Evolutionary conservation across 2,113 vertebrate genomes (phyloP).

Genomic region (Glareola pratincola): DNA sequence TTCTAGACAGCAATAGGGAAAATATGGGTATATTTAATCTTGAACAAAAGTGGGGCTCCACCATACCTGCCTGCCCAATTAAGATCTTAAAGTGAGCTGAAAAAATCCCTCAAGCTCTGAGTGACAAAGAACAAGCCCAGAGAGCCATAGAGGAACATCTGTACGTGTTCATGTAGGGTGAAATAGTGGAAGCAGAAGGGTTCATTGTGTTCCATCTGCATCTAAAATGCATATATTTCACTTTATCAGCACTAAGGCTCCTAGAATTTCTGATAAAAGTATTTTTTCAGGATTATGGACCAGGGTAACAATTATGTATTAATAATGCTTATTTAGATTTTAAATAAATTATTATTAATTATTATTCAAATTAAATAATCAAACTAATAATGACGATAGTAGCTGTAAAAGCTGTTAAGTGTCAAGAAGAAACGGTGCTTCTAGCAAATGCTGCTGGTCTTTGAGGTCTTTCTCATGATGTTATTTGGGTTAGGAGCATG

Average conservation of each 20-base stretch:
- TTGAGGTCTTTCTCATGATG: not conserved
- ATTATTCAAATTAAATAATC: not conserved
- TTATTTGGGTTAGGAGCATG: not conserved
- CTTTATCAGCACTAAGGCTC: not conserved
- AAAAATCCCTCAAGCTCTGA: not conserved
- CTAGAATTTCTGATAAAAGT: not conserved
- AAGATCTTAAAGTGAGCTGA: not conserved
- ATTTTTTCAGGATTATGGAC: not conserved
- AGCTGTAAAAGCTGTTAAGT: not conserved
- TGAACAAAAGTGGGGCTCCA: not conserved
- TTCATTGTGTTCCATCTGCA: not conserved
- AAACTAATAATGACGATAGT: not conserved
- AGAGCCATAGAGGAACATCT: not conserved
- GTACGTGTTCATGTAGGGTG: not conserved
- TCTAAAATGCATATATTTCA: not conserved
- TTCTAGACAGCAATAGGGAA: not conserved
- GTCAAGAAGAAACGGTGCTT: not conserved
- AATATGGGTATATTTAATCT: not conserved
- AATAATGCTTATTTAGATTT: not conserved
- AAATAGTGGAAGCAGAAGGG: not conserved
- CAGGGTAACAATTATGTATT: not conserved
- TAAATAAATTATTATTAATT: not conserved
- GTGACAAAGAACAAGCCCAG: not conserved
- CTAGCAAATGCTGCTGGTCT: not conserved
- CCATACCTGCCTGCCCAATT: not conserved